Evolutionary conservation across 2,797 vertebrate species (phyloP), one percentile per base, ranked within the genome.

Genomic region (Rhinophrynus dorsalis): DNA sequence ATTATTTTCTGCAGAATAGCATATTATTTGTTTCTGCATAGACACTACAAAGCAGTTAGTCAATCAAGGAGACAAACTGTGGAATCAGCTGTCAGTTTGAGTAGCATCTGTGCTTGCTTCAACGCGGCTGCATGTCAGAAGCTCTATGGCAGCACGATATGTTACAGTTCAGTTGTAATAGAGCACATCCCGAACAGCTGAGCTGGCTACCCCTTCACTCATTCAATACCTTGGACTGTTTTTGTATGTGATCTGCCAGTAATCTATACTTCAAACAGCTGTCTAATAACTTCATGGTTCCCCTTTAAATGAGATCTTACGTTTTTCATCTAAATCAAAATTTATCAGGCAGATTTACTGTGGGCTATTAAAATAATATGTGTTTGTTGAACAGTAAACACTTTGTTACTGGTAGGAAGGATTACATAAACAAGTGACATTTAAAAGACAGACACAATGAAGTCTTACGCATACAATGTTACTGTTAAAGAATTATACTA

Each of bases 291-390:
- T 73, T 80, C 78, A 26, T 75, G 74, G 86, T 84, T 88, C 87
- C 87, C n/a, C 87, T 88, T 90, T 85, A 78, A 78, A 82, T 77
- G 75, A 81, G 78, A 80, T 76, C 75, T 83, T 80, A 77, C 79
- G 86, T 84, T 87, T 86, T 87, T 84, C n/a, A 82, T 68, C 81
- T 89, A 90, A 90, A 90, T 90, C 89, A 89, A 88, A 87, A 82
- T 89, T 90, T 90, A 90, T 90, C 88, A 90, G 87, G 89, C 89
- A 91, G 88, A 88, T 91, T 90, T 89, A 91, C 84, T 84, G 85
- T 84, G 85, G 83, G 85, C 83, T 82, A 59, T 89, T 90, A 89
- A 90, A 89, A 83, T 80, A 79, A 85, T 88, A 85, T 86, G 83
- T 88, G 86, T 90, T 90, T 89, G 84, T 82, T 83, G 82, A 89